Evolutionary conservation across 2,888 invertebrate genomes (phyloP).

Genomic region (Eupeodes latifasciatus): DNA sequence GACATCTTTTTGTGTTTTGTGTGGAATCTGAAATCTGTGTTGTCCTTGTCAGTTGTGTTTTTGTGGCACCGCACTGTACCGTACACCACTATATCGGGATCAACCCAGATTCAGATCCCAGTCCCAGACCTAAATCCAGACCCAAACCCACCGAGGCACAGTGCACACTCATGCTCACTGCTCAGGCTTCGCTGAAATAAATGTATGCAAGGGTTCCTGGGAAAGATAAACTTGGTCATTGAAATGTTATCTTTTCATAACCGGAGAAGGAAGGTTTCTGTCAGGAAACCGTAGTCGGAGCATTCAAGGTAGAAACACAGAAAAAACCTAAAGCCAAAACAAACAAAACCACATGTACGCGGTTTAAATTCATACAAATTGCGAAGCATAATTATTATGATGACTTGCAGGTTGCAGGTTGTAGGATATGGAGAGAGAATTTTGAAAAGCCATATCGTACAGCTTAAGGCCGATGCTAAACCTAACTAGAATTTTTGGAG

Average conservation of each 20-base stretch:
- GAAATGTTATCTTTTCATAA: constrained; percentile 1
- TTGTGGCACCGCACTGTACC: neutral
- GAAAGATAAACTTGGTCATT: neutral
- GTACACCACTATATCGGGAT: neutral
- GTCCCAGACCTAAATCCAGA: no score
- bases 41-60: neutral
- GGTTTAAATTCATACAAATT: constrained; percentile 9
- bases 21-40: neutral
- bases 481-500: no score
- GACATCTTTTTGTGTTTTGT: neutral
- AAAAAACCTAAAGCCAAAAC: neutral
- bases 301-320: neutral
- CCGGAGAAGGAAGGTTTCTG: neutral
- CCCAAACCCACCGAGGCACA: no score
- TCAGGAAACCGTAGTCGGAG: neutral
- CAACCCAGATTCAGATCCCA: neutral
- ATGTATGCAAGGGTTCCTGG: neutral
- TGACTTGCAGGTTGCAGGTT: no score
- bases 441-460: neutral
- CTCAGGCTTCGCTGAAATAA: neutral
- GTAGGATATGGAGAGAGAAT: neutral
- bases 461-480: neutral
- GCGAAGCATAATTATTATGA: neutral
- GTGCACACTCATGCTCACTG: neutral
- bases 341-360: neutral